Percentiles rank a stretch among this genome's conserved stretches.
Evolutionary conservation across 2,888 invertebrate species (phyloP).

Genomic region (Alloscopus bannaensis): DNA sequence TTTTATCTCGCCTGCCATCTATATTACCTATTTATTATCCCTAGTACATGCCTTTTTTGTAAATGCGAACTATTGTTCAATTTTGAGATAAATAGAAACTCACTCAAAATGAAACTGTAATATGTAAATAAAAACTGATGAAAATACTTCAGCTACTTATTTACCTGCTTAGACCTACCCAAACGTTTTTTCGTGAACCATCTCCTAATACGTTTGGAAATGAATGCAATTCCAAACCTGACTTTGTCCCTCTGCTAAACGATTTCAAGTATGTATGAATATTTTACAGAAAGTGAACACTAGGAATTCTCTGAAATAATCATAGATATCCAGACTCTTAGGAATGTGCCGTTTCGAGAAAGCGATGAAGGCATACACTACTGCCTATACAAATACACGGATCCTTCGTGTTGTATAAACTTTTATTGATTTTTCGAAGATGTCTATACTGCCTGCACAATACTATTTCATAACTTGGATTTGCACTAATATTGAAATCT

Average conservation of each 20-base stretch:
- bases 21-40: too few relatives aligned
- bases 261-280: not conserved
- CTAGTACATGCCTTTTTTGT: too few relatives aligned
- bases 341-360: not conserved
- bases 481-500: too few relatives aligned
- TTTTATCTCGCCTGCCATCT: too few relatives aligned
- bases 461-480: too few relatives aligned
- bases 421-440: too few relatives aligned
- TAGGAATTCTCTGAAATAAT: not conserved
- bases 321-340: not conserved
- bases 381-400: too few relatives aligned
- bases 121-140: not conserved
- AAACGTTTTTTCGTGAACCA: not conserved
- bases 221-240: not conserved
- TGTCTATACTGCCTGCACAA: too few relatives aligned
- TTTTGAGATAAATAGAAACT: too few relatives aligned
- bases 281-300: not conserved
- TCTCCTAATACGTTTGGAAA: not conserved
- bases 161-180: not conserved
- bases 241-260: not conserved
- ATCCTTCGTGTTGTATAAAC: too few relatives aligned
- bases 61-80: not conserved
- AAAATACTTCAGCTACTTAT: not conserved
- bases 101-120: not conserved
- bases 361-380: too few relatives aligned